Percentiles rank a stretch among this genome's conserved stretches.
Conservation (phyloP, 1,140 invertebrate genomes). For the Pararge aegeria region DNA sequence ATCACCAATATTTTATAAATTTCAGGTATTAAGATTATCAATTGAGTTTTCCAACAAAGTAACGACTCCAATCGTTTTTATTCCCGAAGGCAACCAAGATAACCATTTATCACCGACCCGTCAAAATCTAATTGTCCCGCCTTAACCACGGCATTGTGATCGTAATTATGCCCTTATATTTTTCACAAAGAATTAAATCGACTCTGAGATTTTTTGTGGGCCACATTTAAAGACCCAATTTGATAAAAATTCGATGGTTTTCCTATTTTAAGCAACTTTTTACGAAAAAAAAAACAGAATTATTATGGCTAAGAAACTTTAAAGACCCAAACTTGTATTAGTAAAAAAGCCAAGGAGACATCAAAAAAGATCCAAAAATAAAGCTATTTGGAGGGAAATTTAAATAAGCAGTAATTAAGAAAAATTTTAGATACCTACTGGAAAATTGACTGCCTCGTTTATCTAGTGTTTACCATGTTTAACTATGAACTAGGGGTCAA, state of each 20-base stretch:
- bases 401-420: too few relatives aligned
- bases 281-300: not conserved
- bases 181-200: conserved; percentile 62
- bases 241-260: conserved; percentile 54
- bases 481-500: too few relatives aligned
- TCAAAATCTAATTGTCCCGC: conserved; percentile 77
- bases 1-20: too few relatives aligned
- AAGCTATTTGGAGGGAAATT: too few relatives aligned
- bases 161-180: conserved; percentile 75
- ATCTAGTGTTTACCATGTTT: too few relatives aligned
- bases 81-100: conserved; percentile 46
- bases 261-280: conserved; percentile 15
- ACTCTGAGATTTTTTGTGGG: conserved; percentile 55
- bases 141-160: conserved; percentile 70
- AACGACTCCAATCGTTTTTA: conserved; percentile 36
- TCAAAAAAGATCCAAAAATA: too few relatives aligned
- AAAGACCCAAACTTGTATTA: too few relatives aligned
- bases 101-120: conserved; percentile 72
- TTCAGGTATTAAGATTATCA: too few relatives aligned
- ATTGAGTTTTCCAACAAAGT: not conserved
- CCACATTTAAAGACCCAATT: conserved; percentile 48
- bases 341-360: too few relatives aligned
- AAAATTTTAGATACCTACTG: too few relatives aligned
- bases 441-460: too few relatives aligned
- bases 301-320: too few relatives aligned